phyloP scores from a whole-genome alignment of 2,113 vertebrate genomes.

The Ctenodactylus gundi region DNA sequence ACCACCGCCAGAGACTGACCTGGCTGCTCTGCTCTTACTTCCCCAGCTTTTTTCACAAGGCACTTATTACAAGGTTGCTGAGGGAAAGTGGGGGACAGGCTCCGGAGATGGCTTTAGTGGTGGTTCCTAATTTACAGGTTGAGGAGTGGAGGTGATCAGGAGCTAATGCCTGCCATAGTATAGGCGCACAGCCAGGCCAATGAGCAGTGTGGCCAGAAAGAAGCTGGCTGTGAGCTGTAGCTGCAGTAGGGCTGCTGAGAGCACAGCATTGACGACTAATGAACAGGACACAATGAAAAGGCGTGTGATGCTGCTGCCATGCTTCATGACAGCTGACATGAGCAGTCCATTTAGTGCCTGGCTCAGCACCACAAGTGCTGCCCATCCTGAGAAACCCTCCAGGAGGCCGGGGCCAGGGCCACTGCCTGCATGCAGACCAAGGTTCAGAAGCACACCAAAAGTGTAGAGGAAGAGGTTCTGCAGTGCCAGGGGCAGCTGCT shows the following conservation, averaged over 20 bases:
- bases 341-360: conserved; percentile 94
- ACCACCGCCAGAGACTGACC: conserved; percentile 2
- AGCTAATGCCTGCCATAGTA: conserved; percentile 87
- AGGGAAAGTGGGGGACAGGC: not conserved
- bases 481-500: conserved; percentile 90
- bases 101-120: not conserved
- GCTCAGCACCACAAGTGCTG: conserved; percentile 88
- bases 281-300: conserved; percentile 97
- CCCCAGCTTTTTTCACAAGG: conserved; percentile 67
- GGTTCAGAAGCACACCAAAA: conserved; percentile 92
- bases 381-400: conserved; percentile 89
- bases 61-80: conserved; percentile 69
- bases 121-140: not conserved
- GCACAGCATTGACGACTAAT: conserved; percentile 91
- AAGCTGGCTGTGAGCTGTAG: conserved; percentile 92
- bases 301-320: conserved; percentile 94
- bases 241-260: conserved; percentile 88
- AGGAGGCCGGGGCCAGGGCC: conserved; percentile 81
- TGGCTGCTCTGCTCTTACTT: not conserved
- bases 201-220: conserved; percentile 86
- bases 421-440: conserved; percentile 81
- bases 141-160: not conserved
- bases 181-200: conserved; percentile 89
- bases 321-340: conserved; percentile 96
- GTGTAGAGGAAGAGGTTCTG: conserved; percentile 95